Conservation (phyloP, 2,797 vertebrate species). For the Neosilurus mollespiculum region DNA sequence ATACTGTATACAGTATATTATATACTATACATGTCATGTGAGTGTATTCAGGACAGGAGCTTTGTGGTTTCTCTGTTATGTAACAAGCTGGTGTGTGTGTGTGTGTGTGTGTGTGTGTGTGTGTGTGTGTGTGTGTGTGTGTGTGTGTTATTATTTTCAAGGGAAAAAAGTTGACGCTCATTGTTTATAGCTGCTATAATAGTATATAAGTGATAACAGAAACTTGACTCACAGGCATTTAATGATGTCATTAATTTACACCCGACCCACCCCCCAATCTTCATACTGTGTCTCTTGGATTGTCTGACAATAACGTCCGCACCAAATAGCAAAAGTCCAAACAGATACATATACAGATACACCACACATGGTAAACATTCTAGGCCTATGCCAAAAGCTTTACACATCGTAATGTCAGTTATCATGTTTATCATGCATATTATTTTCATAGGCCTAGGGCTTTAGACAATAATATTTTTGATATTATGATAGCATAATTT, state of each 20-base stretch:
- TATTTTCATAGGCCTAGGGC: not conserved
- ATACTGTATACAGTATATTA: not conserved
- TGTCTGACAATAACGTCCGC: not conserved
- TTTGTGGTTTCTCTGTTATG: not conserved
- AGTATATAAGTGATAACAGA: not conserved
- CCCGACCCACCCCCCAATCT: too few relatives aligned
- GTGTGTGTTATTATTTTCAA: not conserved
- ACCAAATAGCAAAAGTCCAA: not conserved
- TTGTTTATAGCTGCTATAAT: not conserved
- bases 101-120: too few relatives aligned
- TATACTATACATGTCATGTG: too few relatives aligned
- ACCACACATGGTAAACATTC: not conserved
- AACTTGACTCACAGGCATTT: not conserved
- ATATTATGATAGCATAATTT: slow-evolving; percentile 1
- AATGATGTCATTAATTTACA: not conserved
- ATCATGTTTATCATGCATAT: not conserved
- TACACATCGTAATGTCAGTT: not conserved
- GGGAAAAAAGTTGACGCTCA: not conserved
- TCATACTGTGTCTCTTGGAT: not conserved
- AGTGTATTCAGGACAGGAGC: too few relatives aligned
- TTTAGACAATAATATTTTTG: slow-evolving; percentile 1
- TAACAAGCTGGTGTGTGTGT: not conserved
- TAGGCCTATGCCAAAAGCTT: not conserved
- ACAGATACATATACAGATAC: not conserved
- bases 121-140: too few relatives aligned